Percentiles rank a stretch among this genome's conserved stretches.
Conservation (phyloP, 2,888 invertebrate genomes). For the Terebella lapidaria region DNA sequence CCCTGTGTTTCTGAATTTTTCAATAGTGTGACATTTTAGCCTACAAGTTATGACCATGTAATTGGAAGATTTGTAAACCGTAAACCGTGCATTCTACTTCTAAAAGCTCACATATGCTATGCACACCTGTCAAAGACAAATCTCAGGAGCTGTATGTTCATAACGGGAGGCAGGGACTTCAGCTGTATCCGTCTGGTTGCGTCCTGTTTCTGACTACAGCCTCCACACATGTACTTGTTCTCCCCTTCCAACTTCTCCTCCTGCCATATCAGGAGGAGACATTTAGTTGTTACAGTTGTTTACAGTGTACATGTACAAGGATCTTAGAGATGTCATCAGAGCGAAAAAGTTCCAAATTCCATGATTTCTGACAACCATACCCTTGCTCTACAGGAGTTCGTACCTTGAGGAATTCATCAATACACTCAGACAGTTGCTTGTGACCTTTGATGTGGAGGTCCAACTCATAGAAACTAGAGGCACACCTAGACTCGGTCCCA, state of each 20-base stretch:
- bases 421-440: constrained; percentile 57
- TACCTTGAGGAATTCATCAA: constrained; percentile 58
- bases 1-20: constrained; percentile 56
- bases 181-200: constrained; percentile 60
- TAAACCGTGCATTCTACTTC: too few relatives aligned
- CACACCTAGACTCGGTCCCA: constrained; percentile 56
- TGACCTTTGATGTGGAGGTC: constrained; percentile 60
- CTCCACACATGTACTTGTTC: constrained; percentile 60
- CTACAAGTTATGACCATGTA: too few relatives aligned
- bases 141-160: constrained; percentile 62
- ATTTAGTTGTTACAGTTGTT: too few relatives aligned
- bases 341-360: too few relatives aligned
- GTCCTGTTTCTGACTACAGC: constrained; percentile 60
- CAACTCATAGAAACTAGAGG: constrained; percentile 61
- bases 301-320: neutral
- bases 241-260: constrained; percentile 61
- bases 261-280: constrained; percentile 27
- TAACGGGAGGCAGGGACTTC: constrained; percentile 59
- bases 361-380: too few relatives aligned
- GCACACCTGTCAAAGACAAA: constrained; percentile 65
- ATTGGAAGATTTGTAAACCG: too few relatives aligned
- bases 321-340: neutral
- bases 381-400: too few relatives aligned
- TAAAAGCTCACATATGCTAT: too few relatives aligned
- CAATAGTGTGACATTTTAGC: neutral